These are phyloP conservation scores for Agonopterix alstromeriana DNA, from an alignment of 2,888 invertebrate genomes.

Conservation along the genomic window DNA sequence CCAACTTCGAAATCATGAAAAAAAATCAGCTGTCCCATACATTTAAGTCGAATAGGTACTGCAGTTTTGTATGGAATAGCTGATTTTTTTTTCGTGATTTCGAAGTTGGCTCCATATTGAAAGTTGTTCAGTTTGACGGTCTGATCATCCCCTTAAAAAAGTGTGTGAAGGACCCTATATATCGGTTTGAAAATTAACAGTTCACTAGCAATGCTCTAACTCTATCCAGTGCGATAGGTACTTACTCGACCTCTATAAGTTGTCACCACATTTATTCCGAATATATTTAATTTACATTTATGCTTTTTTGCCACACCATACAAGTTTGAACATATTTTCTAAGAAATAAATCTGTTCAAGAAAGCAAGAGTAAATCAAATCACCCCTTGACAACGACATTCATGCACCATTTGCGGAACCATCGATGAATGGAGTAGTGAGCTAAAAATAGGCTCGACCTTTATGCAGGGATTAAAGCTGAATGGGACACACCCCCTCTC, in stretches of 20 bases:
- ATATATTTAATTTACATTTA: neutral
- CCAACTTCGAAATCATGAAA: too few relatives aligned
- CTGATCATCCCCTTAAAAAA: too few relatives aligned
- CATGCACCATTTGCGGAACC: constrained; percentile 3
- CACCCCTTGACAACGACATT: neutral
- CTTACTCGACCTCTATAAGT: neutral
- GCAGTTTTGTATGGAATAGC: too few relatives aligned
- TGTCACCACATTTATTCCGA: neutral
- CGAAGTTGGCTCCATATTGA: too few relatives aligned
- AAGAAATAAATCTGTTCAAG: neutral
- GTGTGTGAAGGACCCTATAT: too few relatives aligned
- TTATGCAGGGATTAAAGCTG: constrained; percentile 52
- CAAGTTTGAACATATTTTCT: neutral
- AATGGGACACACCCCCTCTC: constrained; percentile 41
- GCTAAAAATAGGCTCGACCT: constrained; percentile 49
- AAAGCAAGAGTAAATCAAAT: neutral
- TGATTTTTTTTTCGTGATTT: too few relatives aligned
- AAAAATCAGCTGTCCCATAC: too few relatives aligned
- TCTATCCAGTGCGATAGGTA: neutral
- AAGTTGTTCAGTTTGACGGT: too few relatives aligned
- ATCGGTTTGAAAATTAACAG: too few relatives aligned
- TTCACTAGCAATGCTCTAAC: too few relatives aligned
- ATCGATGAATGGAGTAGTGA: constrained; percentile 62
- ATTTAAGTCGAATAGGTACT: too few relatives aligned
- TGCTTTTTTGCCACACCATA: neutral